Evolutionary conservation across 2,113 vertebrate genomes (phyloP), one percentile per base, ranked within the genome.

Genomic region (Stigmatopora nigra): DNA sequence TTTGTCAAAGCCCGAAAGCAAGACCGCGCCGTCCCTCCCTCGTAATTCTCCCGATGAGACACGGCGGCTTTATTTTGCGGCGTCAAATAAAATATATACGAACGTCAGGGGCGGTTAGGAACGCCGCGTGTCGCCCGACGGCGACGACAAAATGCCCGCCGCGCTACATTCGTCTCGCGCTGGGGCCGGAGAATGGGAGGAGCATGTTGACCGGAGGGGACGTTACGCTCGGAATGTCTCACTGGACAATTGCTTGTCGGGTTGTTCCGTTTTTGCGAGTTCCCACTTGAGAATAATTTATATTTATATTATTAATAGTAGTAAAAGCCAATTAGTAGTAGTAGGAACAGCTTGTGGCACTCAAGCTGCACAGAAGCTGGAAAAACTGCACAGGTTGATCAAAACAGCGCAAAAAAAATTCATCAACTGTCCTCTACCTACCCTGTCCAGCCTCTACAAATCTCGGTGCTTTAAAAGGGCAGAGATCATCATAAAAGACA

Each of bases 51-150:
- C 56, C 81, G 84, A 80, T 81, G 79, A 66, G 73, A 47, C 72
- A 72, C 69, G 53, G 62, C 58, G 31, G 82, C 73, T 82, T 82
- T 76, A 72, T 79, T 84, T 78, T 69, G 71, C 75, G n/a, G 68
- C 11, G 63, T 82, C 78, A 74, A 77, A 45, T 13, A 19, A 60
- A 41, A 60, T 19, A 19, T 14, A 22, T 15, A 15, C 68, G 72
- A 72, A 73, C 80, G 84, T 86, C 80, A 77, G 8, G 12, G 63
- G 31, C 14, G 67, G 77, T 85, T 91, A 69, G 84, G 83, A 71
- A 62, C 13, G 64, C 68, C 51, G 59, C 68, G 20, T 71, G 75
- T 68, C 2, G 68, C 69, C 78, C 71, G 3, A 58, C 57, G 49
- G 69, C 70, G 67, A 73, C 48, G 64, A 76, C 31, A 76, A 77